Evolutionary conservation across 2,888 invertebrate species (phyloP).

Genomic region (Ametastegia equiseti): DNA sequence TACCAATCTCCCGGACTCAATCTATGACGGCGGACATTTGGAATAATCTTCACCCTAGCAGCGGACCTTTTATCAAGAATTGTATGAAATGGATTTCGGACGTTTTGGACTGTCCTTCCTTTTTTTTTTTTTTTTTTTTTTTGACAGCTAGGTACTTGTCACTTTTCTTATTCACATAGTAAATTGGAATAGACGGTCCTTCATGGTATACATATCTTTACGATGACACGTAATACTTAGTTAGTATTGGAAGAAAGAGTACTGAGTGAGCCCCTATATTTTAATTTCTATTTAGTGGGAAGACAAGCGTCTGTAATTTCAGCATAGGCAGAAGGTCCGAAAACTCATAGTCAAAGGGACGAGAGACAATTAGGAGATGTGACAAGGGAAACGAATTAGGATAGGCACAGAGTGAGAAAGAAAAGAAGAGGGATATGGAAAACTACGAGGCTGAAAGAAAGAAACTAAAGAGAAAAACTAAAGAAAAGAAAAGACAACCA

Average conservation of each 20-base stretch:
- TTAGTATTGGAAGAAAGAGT: neutral
- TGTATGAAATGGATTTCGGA: no score
- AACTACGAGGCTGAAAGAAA: slow-evolving; percentile 11
- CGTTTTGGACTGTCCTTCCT: no score
- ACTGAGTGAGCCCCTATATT: slow-evolving; percentile 39
- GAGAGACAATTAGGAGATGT: slow-evolving; percentile 11
- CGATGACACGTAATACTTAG: neutral
- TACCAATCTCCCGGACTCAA: no score
- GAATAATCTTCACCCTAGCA: no score
- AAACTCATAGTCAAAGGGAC: slow-evolving; percentile 34
- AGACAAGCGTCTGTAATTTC: slow-evolving; percentile 42
- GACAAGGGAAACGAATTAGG: slow-evolving; percentile 31
- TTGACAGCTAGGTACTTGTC: no score
- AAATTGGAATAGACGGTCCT: neutral
- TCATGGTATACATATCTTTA: neutral
- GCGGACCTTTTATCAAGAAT: no score
- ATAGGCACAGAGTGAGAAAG: no score
- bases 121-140: no score
- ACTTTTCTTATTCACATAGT: neutral
- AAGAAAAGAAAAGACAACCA: slow-evolving; percentile 43
- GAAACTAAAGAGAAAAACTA: slow-evolving; percentile 23
- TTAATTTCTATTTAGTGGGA: slow-evolving; percentile 31
- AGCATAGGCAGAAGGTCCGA: neutral
- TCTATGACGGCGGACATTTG: no score
- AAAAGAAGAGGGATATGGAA: slow-evolving; percentile 12